A percentile compares a stretch with the other conserved stretches of the same genome.
Evolutionary conservation across 2,888 invertebrate species (phyloP).

Genomic region (Sphaerophoria taeniata): DNA sequence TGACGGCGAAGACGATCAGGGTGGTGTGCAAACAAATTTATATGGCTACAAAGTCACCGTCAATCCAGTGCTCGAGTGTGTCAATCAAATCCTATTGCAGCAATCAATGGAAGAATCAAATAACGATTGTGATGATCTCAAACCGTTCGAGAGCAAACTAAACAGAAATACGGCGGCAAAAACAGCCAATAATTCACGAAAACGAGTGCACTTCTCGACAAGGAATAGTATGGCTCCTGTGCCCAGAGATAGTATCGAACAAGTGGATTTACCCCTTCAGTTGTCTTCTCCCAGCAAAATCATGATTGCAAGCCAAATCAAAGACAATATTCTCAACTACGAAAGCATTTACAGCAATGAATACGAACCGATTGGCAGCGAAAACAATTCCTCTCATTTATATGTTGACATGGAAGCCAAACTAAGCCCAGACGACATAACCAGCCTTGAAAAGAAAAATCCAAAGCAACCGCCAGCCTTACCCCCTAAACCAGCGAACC

Average conservation of each 20-base stretch:
- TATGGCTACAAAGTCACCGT: slow-evolving; percentile 85
- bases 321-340: slow-evolving; percentile 83
- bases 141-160: slow-evolving; percentile 39
- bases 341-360: slow-evolving; percentile 89
- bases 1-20: slow-evolving; percentile 87
- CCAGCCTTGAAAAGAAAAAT: slow-evolving; percentile 83
- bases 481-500: slow-evolving; percentile 91
- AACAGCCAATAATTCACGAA: slow-evolving; percentile 79
- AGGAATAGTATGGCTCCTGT: slow-evolving; percentile 85
- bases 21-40: slow-evolving; percentile 78
- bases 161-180: no score
- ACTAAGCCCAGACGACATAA: slow-evolving; percentile 79
- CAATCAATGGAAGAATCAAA: slow-evolving; percentile 86
- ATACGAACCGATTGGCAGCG: slow-evolving; percentile 87
- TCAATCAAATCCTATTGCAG: slow-evolving; percentile 91
- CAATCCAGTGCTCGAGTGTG: slow-evolving; percentile 93
- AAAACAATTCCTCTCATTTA: slow-evolving; percentile 84
- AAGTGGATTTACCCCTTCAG: slow-evolving; percentile 47
- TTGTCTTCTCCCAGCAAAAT: slow-evolving; percentile 50
- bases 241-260: slow-evolving; percentile 79
- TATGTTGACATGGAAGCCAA: slow-evolving; percentile 87
- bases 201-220: slow-evolving; percentile 87
- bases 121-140: slow-evolving; percentile 33
- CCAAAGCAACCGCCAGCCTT: slow-evolving; percentile 87
- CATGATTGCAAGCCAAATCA: slow-evolving; percentile 76